These are phyloP conservation scores for Myodes glareolus DNA, from an alignment of 2,113 vertebrate species.

Conservation along the genomic window DNA sequence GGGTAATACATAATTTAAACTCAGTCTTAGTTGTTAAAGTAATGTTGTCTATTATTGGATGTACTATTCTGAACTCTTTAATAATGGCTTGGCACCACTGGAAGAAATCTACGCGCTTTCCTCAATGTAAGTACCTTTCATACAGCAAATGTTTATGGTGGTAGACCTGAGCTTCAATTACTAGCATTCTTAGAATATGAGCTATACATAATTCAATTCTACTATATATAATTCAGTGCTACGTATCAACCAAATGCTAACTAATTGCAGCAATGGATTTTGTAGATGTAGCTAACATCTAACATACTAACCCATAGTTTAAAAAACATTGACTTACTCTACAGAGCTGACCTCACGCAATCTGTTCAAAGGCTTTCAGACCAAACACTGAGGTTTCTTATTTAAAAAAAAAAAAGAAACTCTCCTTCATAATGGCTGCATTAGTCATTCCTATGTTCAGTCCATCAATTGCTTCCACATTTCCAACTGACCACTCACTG, in stretches of 20 bases:
- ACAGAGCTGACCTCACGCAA: neutral
- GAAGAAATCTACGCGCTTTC: slow-evolving; percentile 18
- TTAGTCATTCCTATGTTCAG: neutral
- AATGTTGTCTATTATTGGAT: slow-evolving; percentile 36
- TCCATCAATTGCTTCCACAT: neutral
- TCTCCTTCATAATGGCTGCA: neutral
- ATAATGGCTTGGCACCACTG: slow-evolving; percentile 37
- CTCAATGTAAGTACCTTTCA: slow-evolving; percentile 19
- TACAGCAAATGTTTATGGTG: slow-evolving; percentile 3
- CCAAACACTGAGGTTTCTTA: neutral
- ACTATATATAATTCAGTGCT: neutral
- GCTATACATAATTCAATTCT: neutral
- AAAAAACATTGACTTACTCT: neutral
- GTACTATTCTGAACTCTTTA: neutral
- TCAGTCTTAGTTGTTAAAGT: slow-evolving; percentile 47
- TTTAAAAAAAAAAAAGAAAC: neutral
- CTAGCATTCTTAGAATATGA: neutral
- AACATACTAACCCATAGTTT: neutral
- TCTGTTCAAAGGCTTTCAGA: neutral
- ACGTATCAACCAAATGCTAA: slow-evolving; percentile 14
- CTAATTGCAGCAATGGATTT: neutral
- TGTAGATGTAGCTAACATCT: neutral
- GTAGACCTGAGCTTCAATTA: neutral
- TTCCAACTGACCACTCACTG: neutral
- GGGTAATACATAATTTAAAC: slow-evolving; percentile 58